These are phyloP conservation scores for Copidosoma floridanum DNA, from an alignment of 1,140 invertebrate genomes.

Conservation along the genomic window DNA sequence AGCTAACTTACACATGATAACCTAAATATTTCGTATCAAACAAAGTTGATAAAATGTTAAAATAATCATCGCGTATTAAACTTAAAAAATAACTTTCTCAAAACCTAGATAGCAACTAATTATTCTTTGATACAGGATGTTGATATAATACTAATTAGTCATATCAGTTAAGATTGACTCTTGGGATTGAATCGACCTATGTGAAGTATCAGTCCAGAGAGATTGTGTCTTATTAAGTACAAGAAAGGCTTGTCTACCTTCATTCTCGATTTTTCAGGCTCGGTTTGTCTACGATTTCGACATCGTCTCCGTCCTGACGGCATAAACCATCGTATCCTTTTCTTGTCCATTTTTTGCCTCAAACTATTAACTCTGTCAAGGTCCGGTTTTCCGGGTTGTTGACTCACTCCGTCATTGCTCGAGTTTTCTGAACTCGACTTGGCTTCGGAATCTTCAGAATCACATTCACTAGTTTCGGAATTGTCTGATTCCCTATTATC, in stretches of 20 bases:
- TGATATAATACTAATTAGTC: constrained; percentile 22
- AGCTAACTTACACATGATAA: constrained; percentile 15
- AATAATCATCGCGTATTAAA: constrained; percentile 13
- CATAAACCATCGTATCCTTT: constrained; percentile 14
- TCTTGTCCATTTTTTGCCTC: constrained; percentile 33
- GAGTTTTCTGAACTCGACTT: constrained; percentile 15
- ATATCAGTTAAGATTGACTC: constrained; percentile 22
- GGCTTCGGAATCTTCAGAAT: constrained; percentile 51
- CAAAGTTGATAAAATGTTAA: background rate
- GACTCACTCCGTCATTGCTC: background rate
- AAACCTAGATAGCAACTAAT: constrained; percentile 24
- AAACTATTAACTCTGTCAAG: constrained; percentile 13
- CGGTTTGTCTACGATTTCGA: constrained; percentile 62
- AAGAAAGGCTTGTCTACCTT: constrained; percentile 82
- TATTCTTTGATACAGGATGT: constrained; percentile 26
- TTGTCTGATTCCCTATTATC: background rate
- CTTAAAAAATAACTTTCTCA: constrained; percentile 9
- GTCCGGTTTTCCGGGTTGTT: background rate
- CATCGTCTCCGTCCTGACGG: constrained; percentile 35
- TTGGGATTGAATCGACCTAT: constrained; percentile 80
- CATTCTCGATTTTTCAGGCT: constrained; percentile 68
- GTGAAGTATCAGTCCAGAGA: constrained; percentile 79
- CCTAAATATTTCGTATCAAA: constrained; percentile 1
- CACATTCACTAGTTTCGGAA: constrained; percentile 27
- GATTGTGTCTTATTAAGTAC: constrained; percentile 83